Evolutionary conservation across 2,888 invertebrate species (phyloP).

Genomic region (Campopleginae sp.): DNA sequence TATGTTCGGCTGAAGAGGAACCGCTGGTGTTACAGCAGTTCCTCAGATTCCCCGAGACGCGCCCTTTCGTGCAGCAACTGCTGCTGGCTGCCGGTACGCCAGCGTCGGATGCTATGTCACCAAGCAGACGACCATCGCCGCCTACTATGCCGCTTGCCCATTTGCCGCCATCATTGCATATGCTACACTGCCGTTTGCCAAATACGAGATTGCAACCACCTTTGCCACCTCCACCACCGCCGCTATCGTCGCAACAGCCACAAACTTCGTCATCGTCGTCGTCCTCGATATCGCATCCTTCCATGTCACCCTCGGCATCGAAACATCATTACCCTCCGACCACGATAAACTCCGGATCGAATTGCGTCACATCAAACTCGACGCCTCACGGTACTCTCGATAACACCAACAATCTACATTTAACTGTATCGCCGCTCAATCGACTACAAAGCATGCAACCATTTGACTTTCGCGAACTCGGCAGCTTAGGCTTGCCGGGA

Average conservation of each 20-base stretch:
- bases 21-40: conserved; percentile 96
- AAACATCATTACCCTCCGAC: conserved; percentile 84
- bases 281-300: conserved; percentile 84
- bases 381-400: conserved; percentile 86
- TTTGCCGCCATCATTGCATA: conserved; percentile 82
- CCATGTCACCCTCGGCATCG: conserved; percentile 84
- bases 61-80: conserved; percentile 90
- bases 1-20: conserved; percentile 95
- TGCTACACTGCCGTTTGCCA: conserved; percentile 83
- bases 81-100: conserved; percentile 87
- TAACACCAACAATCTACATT: conserved; percentile 77
- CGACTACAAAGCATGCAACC: conserved; percentile 98
- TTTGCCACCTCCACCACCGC: conserved; percentile 80
- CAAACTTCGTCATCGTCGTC: conserved; percentile 80
- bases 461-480: conserved; percentile 94
- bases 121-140: conserved; percentile 88
- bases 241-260: conserved; percentile 79
- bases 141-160: conserved; percentile 85
- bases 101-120: conserved; percentile 88
- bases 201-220: conserved; percentile 83
- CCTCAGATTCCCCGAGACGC: conserved; percentile 94
- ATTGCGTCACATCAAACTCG: conserved; percentile 85
- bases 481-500: conserved; percentile 87
- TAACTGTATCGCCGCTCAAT: conserved; percentile 91
- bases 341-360: conserved; percentile 64